Evolutionary conservation across 1,140 invertebrate species (phyloP).

Genomic region (Leguminivora glycinivorella): DNA sequence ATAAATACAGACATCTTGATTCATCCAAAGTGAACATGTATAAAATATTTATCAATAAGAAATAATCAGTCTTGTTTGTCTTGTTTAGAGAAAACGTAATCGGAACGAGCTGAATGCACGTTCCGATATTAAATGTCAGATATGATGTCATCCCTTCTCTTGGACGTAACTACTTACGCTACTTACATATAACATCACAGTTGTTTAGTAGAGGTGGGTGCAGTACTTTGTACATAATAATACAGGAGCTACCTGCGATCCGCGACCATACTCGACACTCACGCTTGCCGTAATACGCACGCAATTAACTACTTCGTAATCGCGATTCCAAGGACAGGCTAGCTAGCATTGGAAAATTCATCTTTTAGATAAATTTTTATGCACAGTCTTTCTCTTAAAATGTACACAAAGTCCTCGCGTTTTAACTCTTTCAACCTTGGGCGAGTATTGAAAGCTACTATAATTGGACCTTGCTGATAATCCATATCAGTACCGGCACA

Average conservation of each 20-base stretch:
- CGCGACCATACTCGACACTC: constrained; percentile 59
- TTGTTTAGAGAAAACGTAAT: constrained; percentile 77
- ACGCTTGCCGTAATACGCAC: constrained; percentile 53
- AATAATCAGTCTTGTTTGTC: constrained; percentile 78
- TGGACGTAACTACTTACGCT: constrained; percentile 80
- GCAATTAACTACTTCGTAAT: constrained; percentile 49
- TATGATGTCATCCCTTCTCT: constrained; percentile 80
- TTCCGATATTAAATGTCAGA: constrained; percentile 78
- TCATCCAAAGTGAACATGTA: constrained; percentile 77
- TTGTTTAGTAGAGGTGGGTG: constrained; percentile 80
- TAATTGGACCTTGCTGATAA: constrained; percentile 15
- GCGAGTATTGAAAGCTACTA: constrained; percentile 14
- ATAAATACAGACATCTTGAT: constrained; percentile 76
- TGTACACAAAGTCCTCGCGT: constrained; percentile 69
- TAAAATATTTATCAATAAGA: constrained; percentile 79
- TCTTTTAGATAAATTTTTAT: constrained; percentile 69
- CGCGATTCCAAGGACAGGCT: constrained; percentile 50
- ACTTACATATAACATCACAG: constrained; percentile 81
- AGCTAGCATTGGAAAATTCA: constrained; percentile 57
- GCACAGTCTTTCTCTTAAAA: constrained; percentile 73
- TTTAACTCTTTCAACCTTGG: constrained; percentile 34
- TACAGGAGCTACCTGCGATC: constrained; percentile 71
- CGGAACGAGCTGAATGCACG: constrained; percentile 67
- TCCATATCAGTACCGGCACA: constrained; percentile 7
- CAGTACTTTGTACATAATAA: constrained; percentile 78